Evolutionary conservation across 2,113 vertebrate species (phyloP).

Genomic region (Hippocampus zosterae): DNA sequence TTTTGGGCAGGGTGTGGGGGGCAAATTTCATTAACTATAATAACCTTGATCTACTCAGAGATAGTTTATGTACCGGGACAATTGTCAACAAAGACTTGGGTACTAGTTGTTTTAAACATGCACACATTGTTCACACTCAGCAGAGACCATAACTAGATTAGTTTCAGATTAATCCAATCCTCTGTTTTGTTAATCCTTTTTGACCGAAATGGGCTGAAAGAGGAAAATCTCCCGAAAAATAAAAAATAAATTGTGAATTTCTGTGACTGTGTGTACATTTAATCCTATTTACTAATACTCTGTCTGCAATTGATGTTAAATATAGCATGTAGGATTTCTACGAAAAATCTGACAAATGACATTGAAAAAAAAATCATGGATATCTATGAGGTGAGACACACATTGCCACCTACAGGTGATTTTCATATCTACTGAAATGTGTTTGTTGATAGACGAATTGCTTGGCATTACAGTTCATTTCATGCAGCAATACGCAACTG

Average conservation of each 20-base stretch:
- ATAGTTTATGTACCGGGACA: neutral
- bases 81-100: neutral
- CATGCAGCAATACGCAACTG: neutral
- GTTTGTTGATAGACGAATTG: neutral
- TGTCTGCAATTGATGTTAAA: slow-evolving; percentile 18
- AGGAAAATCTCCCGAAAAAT: neutral
- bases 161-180: slow-evolving; percentile 31
- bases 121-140: neutral
- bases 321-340: slow-evolving; percentile 7
- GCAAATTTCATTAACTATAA: neutral
- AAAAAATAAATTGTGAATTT: slow-evolving; percentile 1
- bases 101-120: neutral
- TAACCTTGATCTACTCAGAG: neutral
- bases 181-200: slow-evolving; percentile 24
- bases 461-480: neutral
- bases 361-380: neutral
- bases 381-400: neutral
- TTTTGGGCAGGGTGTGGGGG: too few species aligned
- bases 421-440: neutral
- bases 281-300: slow-evolving; percentile 25
- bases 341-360: neutral
- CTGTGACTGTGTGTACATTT: neutral
- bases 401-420: neutral
- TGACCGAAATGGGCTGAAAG: slow-evolving; percentile 9
- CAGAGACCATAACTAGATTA: slow-evolving; percentile 27